Base-by-base conservation (phyloP, 2,888 invertebrate species). In the Rhyacophila evoluta region DNA sequence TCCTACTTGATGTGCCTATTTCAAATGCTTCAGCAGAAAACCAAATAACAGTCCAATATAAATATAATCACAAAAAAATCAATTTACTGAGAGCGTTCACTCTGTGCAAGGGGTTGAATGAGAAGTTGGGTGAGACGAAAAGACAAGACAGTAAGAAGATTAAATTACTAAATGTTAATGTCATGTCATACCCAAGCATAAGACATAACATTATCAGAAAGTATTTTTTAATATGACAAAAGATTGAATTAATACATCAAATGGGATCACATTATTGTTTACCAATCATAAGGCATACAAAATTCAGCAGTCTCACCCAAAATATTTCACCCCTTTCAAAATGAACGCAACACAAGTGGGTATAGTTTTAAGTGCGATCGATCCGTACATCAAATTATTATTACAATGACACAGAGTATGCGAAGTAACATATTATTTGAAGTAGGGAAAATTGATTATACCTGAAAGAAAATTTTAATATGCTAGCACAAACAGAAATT, bases 81-180 rank as follows among this genome's bases (percentile, higher is more conserved):
- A 80, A 82, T 80, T 82, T 82, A 82, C 80, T 71, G 79, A 75
- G 80, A 82, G 80, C 82, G 79, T 80, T 80, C 25, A 41, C 12
- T 71, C 73, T 74, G 72, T 36, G 73, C 69, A 79, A 78, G 80
- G 81, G 80, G 75, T 80, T 15, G 68, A 70, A 38, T 73, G n/a
- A 37, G 38, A 73, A 19, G 36, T 12, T 36, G 73, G 74, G 72
- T 72, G 15, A 75, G 33, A 29, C 36, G 11, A 74, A 77, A 72
- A 12, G 27, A 36, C 11, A 69, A 15, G 55, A n/a, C n/a, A n/a
- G n/a, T n/a, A n/a, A n/a, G n/a, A n/a, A n/a, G n/a, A n/a, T n/a
- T n/a, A n/a, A n/a, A n/a, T n/a, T n/a, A n/a, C n/a, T n/a, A n/a
- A n/a, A n/a, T n/a, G n/a, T n/a, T n/a, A n/a, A n/a, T n/a, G n/a